Conservation (phyloP, 35 echinoderm and acorn worm species). For the Eucidaris tribuloides region DNA sequence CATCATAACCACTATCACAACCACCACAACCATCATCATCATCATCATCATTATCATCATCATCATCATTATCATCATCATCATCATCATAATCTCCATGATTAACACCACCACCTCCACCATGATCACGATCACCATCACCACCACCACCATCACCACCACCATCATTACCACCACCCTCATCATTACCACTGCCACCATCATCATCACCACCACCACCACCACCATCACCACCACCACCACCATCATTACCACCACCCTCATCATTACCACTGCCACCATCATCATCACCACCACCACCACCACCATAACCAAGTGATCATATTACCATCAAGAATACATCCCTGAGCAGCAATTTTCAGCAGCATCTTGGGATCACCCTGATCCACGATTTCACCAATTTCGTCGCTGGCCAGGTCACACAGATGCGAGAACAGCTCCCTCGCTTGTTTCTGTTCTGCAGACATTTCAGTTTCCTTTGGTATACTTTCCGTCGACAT, state of each 20-base stretch:
- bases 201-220: not conserved
- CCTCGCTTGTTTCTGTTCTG: slow-evolving; percentile 22
- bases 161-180: too few species aligned
- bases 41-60: too few species aligned
- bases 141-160: not conserved
- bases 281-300: not conserved
- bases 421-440: slow-evolving; percentile 76
- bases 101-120: too few species aligned
- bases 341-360: slow-evolving; percentile 50
- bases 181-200: too few species aligned
- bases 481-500: not conserved
- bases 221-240: not conserved
- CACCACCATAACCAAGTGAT: too few species aligned
- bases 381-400: not conserved
- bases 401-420: slow-evolving; percentile 35
- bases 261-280: too few species aligned
- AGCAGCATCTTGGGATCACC: slow-evolving; percentile 35
- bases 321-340: slow-evolving; percentile 88
- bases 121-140: too few species aligned
- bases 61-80: too few species aligned
- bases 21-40: too few species aligned
- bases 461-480: not conserved
- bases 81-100: too few species aligned
- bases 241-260: too few species aligned
- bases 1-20: too few species aligned